Conservation (phyloP, 64 coral and sea anemone species). For the Astreopora myriophthalma region DNA sequence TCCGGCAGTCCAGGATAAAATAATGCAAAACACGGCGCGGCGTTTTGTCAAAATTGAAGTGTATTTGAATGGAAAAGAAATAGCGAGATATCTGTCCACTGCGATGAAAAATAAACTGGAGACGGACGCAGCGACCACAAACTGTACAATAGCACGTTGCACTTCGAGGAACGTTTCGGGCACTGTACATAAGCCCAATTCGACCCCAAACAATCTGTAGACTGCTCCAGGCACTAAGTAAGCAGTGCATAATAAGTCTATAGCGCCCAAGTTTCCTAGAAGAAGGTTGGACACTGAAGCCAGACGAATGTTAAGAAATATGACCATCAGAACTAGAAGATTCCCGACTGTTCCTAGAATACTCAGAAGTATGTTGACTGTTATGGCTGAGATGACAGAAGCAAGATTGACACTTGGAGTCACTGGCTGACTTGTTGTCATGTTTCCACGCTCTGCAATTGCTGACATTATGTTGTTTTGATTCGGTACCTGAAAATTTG, state of each 20-base stretch:
- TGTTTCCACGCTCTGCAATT: background rate
- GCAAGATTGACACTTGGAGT: background rate
- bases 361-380: background rate
- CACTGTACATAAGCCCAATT: background rate
- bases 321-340: slow-evolving; percentile 10
- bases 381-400: background rate
- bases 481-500: background rate
- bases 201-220: background rate
- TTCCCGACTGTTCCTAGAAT: slow-evolving; percentile 23
- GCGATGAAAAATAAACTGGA: slow-evolving; percentile 33
- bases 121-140: background rate
- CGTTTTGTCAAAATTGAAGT: background rate
- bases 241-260: background rate
- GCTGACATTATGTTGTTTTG: background rate
- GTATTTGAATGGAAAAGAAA: slow-evolving; percentile 29
- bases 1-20: background rate
- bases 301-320: slow-evolving; percentile 6
- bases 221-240: background rate
- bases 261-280: background rate
- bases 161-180: background rate
- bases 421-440: background rate
- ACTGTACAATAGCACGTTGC: background rate
- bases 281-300: slow-evolving; percentile 12
- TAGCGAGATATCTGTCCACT: slow-evolving; percentile 8
- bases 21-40: background rate